These are phyloP conservation scores for Aleiodes testaceus DNA, from an alignment of 2,888 invertebrate genomes.

Conservation along the genomic window DNA sequence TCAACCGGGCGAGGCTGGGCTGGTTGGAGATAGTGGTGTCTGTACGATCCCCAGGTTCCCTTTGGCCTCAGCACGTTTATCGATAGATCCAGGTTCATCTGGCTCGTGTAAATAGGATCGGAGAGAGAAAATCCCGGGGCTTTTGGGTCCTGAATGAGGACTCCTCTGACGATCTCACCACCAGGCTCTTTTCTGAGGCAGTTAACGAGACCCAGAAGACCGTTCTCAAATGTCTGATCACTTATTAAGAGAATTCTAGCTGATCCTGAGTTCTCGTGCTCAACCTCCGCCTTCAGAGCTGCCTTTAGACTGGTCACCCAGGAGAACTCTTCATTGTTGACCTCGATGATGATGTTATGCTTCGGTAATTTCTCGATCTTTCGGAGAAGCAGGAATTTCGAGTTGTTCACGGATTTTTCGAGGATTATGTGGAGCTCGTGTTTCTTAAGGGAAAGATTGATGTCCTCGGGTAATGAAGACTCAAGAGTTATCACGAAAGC, in stretches of 20 bases:
- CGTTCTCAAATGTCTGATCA: slow-evolving; percentile 69
- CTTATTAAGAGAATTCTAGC: slow-evolving; percentile 76
- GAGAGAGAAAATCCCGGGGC: slow-evolving; percentile 81
- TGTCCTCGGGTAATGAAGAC: slow-evolving; percentile 15
- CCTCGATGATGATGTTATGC: slow-evolving; percentile 51
- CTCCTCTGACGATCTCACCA: slow-evolving; percentile 75
- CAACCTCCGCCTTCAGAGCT: slow-evolving; percentile 60
- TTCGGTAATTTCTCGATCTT: slow-evolving; percentile 57
- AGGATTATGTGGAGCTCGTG: slow-evolving; percentile 56
- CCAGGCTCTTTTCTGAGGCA: slow-evolving; percentile 88
- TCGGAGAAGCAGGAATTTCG: slow-evolving; percentile 55
- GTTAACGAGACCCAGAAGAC: slow-evolving; percentile 91
- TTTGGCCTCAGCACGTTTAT: slow-evolving; percentile 79
- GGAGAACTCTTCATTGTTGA: slow-evolving; percentile 64
- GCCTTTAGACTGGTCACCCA: slow-evolving; percentile 70
- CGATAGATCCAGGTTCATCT: slow-evolving; percentile 83
- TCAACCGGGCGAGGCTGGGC: slow-evolving; percentile 73
- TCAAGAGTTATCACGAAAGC: slow-evolving; percentile 65
- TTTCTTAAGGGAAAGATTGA: slow-evolving; percentile 8
- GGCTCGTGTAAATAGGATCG: slow-evolving; percentile 79
- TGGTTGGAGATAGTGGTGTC: slow-evolving; percentile 83
- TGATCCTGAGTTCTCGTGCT: slow-evolving; percentile 73
- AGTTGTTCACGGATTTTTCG: slow-evolving; percentile 56
- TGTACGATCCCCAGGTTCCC: slow-evolving; percentile 85
- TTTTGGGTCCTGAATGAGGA: slow-evolving; percentile 77